Percentiles rank a stretch among this genome's conserved stretches.
Conservation (phyloP, 2,113 vertebrate species). For the Phoenicopterus ruber region DNA sequence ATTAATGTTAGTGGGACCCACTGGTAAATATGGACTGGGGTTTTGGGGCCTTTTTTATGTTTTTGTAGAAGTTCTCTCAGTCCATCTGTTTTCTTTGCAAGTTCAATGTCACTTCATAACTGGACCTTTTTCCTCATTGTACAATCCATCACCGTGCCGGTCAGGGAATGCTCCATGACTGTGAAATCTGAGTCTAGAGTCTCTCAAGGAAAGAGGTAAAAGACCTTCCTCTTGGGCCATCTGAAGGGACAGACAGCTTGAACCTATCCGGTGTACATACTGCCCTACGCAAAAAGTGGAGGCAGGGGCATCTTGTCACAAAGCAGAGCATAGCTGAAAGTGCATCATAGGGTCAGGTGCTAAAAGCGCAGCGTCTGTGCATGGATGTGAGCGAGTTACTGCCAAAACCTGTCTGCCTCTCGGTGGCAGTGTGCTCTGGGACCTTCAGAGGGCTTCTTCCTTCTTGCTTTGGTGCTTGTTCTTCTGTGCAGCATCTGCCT, state of each 20-base stretch:
- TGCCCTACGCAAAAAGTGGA: neutral
- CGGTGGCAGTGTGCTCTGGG: neutral
- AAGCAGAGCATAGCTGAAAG: neutral
- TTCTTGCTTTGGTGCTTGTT: neutral
- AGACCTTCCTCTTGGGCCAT: conserved; percentile 16
- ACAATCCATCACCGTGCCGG: neutral
- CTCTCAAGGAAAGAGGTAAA: conserved; percentile 62
- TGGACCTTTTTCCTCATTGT: neutral
- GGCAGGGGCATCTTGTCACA: neutral
- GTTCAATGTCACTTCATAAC: conserved; percentile 7
- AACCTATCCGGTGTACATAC: neutral
- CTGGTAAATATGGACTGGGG: neutral
- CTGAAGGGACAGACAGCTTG: conserved; percentile 4
- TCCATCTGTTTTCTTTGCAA: conserved; percentile 12
- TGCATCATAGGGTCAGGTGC: neutral
- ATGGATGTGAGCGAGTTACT: neutral
- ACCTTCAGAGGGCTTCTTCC: neutral
- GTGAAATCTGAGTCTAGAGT: conserved; percentile 40
- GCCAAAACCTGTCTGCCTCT: neutral
- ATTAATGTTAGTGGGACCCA: neutral
- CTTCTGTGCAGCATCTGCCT: neutral
- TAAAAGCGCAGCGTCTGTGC: neutral
- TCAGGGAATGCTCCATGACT: conserved; percentile 42
- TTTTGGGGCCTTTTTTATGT: neutral
- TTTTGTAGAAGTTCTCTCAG: neutral